These are phyloP conservation scores for Thinocorus orbignyianus DNA, from an alignment of 2,113 vertebrate species.

Conservation along the genomic window DNA sequence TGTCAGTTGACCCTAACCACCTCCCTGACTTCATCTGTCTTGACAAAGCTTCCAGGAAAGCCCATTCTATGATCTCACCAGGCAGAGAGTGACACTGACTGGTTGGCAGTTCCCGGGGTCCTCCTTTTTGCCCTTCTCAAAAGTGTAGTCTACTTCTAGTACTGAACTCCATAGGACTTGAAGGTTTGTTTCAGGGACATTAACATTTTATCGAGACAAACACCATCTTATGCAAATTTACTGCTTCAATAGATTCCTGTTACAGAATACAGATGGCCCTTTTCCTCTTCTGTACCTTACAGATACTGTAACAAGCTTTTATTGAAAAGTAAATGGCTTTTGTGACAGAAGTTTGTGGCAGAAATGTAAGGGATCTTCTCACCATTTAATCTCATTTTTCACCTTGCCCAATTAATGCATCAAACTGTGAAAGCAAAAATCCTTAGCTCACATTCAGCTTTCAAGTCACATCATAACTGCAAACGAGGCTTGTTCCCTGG, in stretches of 20 bases:
- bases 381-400: background rate
- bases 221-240: background rate
- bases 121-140: background rate
- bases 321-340: background rate
- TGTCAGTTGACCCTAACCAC: background rate
- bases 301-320: background rate
- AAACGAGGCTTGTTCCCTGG: background rate
- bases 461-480: background rate
- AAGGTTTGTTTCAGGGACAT: background rate
- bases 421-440: background rate
- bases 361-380: background rate
- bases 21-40: background rate
- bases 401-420: background rate
- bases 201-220: background rate
- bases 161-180: background rate
- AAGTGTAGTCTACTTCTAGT: fast-evolving
- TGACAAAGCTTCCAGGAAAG: background rate
- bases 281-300: background rate
- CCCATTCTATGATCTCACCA: background rate
- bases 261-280: background rate
- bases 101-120: background rate
- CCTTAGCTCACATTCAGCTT: background rate
- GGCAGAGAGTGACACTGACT: background rate
- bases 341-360: background rate
- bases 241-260: background rate